Evolutionary conservation across 2,888 invertebrate species (phyloP), one percentile per base, ranked within the genome.

Genomic region (Argyra leucocephala): DNA sequence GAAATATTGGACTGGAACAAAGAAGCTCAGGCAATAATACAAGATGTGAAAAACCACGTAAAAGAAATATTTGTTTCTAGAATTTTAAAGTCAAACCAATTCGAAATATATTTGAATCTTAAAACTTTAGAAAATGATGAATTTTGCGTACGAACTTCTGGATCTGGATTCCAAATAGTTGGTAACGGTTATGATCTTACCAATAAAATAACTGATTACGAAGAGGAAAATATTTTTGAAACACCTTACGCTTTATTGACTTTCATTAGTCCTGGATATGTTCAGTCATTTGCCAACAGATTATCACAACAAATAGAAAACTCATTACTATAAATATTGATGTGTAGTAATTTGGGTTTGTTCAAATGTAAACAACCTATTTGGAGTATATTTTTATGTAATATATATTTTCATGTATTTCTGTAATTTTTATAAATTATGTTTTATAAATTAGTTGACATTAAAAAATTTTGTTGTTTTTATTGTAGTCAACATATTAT

Each of bases 201-300:
- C 7, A 63, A 67, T 24, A 12, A 12, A 61, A 58, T 64, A 64
- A 69, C 57, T 24, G 22, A 66, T 48, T 22, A 24, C 3, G 7
- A 37, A 2, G 63, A 61, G 23, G 9, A 83, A 73, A 26, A 61
- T 21, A 22, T 83, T 73, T 88, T 81, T 73, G 88, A 89, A 76
- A 89, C 89, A 1, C 86, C 87, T 0, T 88, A 89, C 74, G 83
- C 88, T 66, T 78, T 90, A 22, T 76, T 90, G 57, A 83, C 86
- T 72, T 77, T 78, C 59, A 80, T 88, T 37, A 89, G 89, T 73
- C 82, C 84, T 0, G 76, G 78, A 59, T 89, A 86, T 74, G 78
- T 82, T 24, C 76, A 82, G 65, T 84, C 85, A 1, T 89, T 89
- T 76, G 83, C 85, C 18, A 82, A 83, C 69, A 81, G 81, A 24